Conservation (phyloP, 2,113 vertebrate species). For the Panthera uncia region DNA sequence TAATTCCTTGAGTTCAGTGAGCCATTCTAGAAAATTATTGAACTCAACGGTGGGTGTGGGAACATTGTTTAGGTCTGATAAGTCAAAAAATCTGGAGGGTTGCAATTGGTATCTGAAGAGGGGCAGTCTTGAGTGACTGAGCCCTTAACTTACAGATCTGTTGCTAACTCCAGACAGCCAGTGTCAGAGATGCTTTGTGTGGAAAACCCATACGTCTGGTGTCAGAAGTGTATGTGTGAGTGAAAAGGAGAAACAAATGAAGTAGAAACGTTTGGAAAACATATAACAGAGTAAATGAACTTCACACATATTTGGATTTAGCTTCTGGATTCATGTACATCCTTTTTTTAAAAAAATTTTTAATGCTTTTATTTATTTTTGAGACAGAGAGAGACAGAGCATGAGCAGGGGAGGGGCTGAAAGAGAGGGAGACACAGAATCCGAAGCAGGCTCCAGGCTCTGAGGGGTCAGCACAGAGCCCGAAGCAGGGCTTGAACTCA, state of each 20-base stretch:
- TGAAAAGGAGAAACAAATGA: neutral
- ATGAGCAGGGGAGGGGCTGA: too few species aligned
- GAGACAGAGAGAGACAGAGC: too few species aligned
- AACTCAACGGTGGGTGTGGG: neutral
- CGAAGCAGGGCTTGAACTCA: too few species aligned
- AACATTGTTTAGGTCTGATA: neutral
- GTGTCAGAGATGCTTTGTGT: neutral
- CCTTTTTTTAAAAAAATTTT: too few species aligned
- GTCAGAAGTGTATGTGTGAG: neutral
- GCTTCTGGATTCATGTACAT: neutral
- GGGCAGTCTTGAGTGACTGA: too few species aligned
- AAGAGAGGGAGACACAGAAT: too few species aligned
- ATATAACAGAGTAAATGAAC: neutral
- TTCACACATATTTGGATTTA: neutral
- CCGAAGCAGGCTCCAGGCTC: too few species aligned
- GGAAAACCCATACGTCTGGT: neutral
- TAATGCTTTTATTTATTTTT: too few species aligned
- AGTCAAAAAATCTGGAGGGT: accelerated
- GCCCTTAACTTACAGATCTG: neutral
- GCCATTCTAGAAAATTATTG: neutral
- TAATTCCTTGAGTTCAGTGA: neutral
- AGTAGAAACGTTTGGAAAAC: neutral
- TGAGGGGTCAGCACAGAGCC: too few species aligned
- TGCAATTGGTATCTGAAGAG: neutral
- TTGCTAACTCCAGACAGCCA: neutral